Percentiles rank a stretch among this genome's conserved stretches.
These are phyloP conservation scores for Dryocosmus kuriphilus DNA, from an alignment of 2,888 invertebrate species.

Conservation along the genomic window DNA sequence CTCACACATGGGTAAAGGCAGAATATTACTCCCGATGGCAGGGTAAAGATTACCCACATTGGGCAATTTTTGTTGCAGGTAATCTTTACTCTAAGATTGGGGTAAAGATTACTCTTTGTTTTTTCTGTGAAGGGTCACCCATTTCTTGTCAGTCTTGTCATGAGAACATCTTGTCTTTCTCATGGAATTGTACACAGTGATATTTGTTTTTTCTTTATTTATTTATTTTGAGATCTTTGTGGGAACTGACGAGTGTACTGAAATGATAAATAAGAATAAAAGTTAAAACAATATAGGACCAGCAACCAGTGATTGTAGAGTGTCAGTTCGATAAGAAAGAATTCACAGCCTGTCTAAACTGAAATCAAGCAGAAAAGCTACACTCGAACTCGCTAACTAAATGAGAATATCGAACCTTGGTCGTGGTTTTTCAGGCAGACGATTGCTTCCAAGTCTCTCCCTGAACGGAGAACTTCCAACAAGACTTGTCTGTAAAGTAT, in stretches of 20 bases:
- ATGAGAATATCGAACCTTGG: slow-evolving; percentile 85
- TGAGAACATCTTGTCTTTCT: too few species aligned
- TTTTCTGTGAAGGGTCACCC: too few species aligned
- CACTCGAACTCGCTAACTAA: slow-evolving; percentile 57
- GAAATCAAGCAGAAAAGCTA: slow-evolving; percentile 58
- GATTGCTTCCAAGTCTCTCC: slow-evolving; percentile 93
- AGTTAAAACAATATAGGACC: background rate
- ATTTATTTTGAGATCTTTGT: background rate
- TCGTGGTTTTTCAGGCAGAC: slow-evolving; percentile 88
- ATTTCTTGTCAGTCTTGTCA: too few species aligned
- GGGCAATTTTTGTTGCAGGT: too few species aligned
- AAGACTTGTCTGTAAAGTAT: slow-evolving; percentile 80
- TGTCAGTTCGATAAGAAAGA: slow-evolving; percentile 50
- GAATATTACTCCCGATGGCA: too few species aligned
- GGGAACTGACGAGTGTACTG: background rate
- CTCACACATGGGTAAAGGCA: too few species aligned
- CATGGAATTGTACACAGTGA: too few species aligned
- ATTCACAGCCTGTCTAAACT: slow-evolving; percentile 51
- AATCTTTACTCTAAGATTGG: too few species aligned
- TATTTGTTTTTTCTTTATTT: too few species aligned
- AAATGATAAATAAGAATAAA: slow-evolving; percentile 5
- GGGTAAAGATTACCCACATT: too few species aligned
- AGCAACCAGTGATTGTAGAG: slow-evolving; percentile 23
- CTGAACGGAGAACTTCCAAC: slow-evolving; percentile 90
- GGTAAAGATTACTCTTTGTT: too few species aligned